phyloP scores from a whole-genome alignment of 2,888 invertebrate species.

The Drosophila paranaensis region DNA sequence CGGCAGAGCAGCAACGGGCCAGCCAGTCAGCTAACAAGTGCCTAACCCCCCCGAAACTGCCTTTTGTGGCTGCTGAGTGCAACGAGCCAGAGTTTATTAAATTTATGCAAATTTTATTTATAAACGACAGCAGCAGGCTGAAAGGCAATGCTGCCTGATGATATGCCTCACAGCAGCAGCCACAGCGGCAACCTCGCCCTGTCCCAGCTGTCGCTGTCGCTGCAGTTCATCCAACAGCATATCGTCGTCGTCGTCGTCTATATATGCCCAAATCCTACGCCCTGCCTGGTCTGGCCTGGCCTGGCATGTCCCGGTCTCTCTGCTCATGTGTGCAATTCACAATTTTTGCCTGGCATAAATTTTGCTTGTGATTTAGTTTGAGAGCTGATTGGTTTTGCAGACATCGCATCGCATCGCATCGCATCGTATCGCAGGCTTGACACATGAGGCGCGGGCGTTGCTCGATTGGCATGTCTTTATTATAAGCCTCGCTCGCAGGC shows the following conservation, averaged over 20 bases:
- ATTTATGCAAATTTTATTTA: constrained; percentile 81
- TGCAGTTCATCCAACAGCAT: no score
- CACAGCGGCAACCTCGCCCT: constrained; percentile 18
- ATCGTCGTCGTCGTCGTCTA: background rate
- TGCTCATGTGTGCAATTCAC: constrained; percentile 58
- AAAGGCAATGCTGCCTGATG: constrained; percentile 16
- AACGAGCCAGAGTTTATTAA: constrained; percentile 76
- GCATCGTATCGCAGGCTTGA: constrained; percentile 42
- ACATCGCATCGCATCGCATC: constrained; percentile 27
- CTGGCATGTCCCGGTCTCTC: background rate
- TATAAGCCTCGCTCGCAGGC: constrained; percentile 52
- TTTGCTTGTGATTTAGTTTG: constrained; percentile 69
- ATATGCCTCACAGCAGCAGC: constrained; percentile 16
- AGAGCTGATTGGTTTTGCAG: constrained; percentile 75
- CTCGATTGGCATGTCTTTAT: constrained; percentile 77
- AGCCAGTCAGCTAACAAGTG: constrained; percentile 60
- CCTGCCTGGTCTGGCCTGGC: constrained; percentile 16
- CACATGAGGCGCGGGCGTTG: constrained; percentile 73
- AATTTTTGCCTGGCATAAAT: constrained; percentile 34
- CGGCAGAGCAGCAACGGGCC: constrained; percentile 11
- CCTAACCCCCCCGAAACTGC: constrained; percentile 19
- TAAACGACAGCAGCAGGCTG: constrained; percentile 64
- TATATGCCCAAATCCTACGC: constrained; percentile 64
- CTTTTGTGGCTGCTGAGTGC: constrained; percentile 56
- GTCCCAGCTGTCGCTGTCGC: constrained; percentile 3